Base-by-base conservation (phyloP, 2,113 vertebrate genomes). In the Limnothrissa miodon region DNA sequence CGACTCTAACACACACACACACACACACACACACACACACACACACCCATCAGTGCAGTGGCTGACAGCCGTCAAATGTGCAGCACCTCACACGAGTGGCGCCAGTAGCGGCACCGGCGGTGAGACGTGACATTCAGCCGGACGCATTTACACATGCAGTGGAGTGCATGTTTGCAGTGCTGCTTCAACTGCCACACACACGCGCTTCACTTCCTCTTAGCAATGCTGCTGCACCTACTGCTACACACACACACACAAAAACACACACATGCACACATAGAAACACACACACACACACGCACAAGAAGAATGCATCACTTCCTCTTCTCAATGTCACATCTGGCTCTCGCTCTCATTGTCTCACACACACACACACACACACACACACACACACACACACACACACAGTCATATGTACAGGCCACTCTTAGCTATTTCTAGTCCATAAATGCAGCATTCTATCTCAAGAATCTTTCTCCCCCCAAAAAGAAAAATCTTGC, bases 21-120 rank as follows among this genome's bases (percentile, higher is more conserved):
- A 33, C 62, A 70, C 62, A 70, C 62, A 70, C 29, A 70, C 25
- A 70, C n/a, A n/a, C n/a, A 70, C 62, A 70, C 66, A 74, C 66
- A 33, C 25, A 74, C 8, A 74, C 51, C 51, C 66, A 29, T 10
- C 46, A 46, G n/a, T 2, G 56, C 80, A 39, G 10, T 29, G 66
- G 2, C 33, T 74, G 66, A 74, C 66, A 74, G 66, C 9, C 66
- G 15, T 74, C 66, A 74, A 36, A 74, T 39, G 13, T 13, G 66
- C 66, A 74, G 17, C 29, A 74, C 29, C 66, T 74, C 66, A 74
- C 66, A 74, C 29, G 33, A 74, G 15, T 5, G 33, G 66, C 36
- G 66, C 36, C 66, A 74, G 66, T 74, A 74, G 25, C 29, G 29
- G 29, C 29, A 4, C 66, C 36, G 66, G 29, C 66, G 66, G 29